These are phyloP conservation scores for Cantharis lateralis DNA, from an alignment of 2,888 invertebrate genomes.

Conservation along the genomic window DNA sequence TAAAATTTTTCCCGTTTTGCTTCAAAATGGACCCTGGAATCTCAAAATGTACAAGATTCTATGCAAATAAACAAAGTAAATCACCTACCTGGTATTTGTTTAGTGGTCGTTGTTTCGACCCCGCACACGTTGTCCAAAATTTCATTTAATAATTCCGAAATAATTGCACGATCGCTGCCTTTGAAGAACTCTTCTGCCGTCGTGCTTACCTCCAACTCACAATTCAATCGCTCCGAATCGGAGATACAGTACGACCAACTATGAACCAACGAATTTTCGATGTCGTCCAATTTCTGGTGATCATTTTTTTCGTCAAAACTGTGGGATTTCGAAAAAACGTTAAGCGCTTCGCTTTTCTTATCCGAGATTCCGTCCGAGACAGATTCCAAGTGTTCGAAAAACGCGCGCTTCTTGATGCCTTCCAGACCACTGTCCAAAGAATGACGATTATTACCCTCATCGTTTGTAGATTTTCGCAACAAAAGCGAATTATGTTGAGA, in stretches of 20 bases:
- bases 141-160: conserved; percentile 64
- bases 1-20: conserved; percentile 44
- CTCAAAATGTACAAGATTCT: neutral
- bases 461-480: conserved; percentile 29
- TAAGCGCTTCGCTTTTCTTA: conserved; percentile 6
- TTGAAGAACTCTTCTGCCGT: conserved; percentile 72
- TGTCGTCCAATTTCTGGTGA: conserved; percentile 49
- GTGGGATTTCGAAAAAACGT: conserved; percentile 49
- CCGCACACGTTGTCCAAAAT: conserved; percentile 61
- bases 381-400: conserved; percentile 52
- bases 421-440: conserved; percentile 7
- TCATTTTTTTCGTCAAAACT: conserved; percentile 55
- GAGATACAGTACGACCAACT: conserved; percentile 61
- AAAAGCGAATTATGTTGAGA: conserved; percentile 36
- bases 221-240: conserved; percentile 55
- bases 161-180: conserved; percentile 55
- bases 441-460: neutral
- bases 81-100: conserved; percentile 12
- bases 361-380: conserved; percentile 52
- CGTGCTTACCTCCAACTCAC: conserved; percentile 62
- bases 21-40: conserved; percentile 12
- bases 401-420: conserved; percentile 19
- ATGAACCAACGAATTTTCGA: conserved; percentile 58
- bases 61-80: neutral
- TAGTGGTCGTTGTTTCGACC: conserved; percentile 33